A percentile compares a stretch with the other conserved stretches of the same genome.
Conservation (phyloP, 2,797 vertebrate species). For the Enteromius argenteus region DNA sequence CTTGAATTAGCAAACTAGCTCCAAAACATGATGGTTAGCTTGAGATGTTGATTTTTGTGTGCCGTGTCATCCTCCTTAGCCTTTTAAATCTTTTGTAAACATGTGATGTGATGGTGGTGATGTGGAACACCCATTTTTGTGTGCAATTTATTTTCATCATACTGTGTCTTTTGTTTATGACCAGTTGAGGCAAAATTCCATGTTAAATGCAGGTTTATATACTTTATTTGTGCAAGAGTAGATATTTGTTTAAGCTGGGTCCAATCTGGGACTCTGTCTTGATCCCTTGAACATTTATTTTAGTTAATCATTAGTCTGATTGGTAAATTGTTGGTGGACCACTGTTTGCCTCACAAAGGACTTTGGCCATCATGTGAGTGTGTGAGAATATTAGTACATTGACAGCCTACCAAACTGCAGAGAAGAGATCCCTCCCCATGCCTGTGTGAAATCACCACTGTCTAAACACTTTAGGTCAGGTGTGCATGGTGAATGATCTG, state of each 20-base stretch:
- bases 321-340: conserved; percentile 58
- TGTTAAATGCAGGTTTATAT: neutral
- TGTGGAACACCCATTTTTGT: neutral
- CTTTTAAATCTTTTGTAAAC: neutral
- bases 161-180: neutral
- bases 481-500: conserved; percentile 86
- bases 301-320: conserved; percentile 71
- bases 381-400: neutral
- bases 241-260: neutral
- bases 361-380: conserved; percentile 59
- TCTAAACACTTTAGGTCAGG: conserved; percentile 80
- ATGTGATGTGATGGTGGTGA: too few relatives aligned
- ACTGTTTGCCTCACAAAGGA: conserved; percentile 65
- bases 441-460: conserved; percentile 82
- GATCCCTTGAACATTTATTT: conserved; percentile 12
- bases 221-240: neutral
- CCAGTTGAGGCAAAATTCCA: neutral
- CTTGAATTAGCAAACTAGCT: neutral
- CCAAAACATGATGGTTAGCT: neutral
- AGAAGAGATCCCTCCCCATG: conserved; percentile 87
- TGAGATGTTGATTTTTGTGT: neutral
- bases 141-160: neutral
- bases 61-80: neutral
- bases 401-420: conserved; percentile 82
- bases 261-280: conserved; percentile 39